Percentiles rank a stretch among this genome's conserved stretches.
phyloP scores from a whole-genome alignment of 2,888 invertebrate species.

The Coenonympha arcania region DNA sequence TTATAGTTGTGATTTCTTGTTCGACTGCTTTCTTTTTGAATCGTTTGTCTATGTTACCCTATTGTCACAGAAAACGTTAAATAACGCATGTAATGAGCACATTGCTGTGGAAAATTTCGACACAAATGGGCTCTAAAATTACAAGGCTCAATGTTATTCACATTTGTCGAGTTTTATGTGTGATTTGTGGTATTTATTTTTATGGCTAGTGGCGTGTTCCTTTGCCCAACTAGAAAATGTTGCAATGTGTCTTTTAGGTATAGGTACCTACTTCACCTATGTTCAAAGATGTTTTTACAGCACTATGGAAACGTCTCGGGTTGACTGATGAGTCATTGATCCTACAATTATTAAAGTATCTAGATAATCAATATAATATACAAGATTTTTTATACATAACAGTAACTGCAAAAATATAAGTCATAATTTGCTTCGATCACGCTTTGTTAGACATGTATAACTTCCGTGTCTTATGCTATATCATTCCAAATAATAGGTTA shows the following conservation, averaged over 20 bases:
- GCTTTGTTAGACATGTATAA: background rate
- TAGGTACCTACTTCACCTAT: background rate
- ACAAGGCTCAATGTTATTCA: constrained; percentile 10
- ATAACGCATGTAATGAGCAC: constrained; percentile 16
- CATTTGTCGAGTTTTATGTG: constrained; percentile 10
- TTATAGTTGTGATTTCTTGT: background rate
- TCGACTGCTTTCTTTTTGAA: background rate
- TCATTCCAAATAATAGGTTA: constrained; percentile 10
- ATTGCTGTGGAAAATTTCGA: constrained; percentile 17
- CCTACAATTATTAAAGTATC: too few species aligned
- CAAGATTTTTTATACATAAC: too few species aligned
- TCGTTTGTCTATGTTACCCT: background rate
- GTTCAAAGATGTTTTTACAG: background rate
- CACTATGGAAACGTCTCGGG: background rate
- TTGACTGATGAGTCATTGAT: too few species aligned
- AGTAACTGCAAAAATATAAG: background rate
- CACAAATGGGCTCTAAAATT: constrained; percentile 27
- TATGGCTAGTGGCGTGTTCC: background rate
- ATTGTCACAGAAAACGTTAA: constrained; percentile 13
- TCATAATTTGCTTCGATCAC: background rate
- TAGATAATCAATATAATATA: too few species aligned
- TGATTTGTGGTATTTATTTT: constrained; percentile 14
- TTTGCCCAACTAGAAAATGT: background rate
- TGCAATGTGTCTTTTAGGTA: background rate
- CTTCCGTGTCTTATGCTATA: background rate